These are phyloP conservation scores for Yponomeuta plumbellus DNA, from an alignment of 2,888 invertebrate species.

Conservation along the genomic window DNA sequence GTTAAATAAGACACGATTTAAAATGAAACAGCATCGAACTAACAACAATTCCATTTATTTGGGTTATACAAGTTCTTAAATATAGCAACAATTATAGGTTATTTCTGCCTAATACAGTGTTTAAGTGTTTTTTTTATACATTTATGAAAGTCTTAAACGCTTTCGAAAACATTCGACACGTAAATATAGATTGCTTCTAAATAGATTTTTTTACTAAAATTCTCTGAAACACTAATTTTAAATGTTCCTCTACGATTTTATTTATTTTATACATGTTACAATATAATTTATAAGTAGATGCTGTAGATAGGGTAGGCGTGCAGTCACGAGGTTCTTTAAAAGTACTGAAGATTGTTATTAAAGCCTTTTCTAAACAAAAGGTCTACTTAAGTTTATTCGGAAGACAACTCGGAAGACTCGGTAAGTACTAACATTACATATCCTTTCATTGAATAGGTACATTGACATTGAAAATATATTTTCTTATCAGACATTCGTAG, in stretches of 20 bases:
- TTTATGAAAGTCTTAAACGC: slow-evolving; percentile 23
- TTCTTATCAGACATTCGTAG: slow-evolving; percentile 22
- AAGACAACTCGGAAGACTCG: slow-evolving; percentile 37
- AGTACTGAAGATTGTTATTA: neutral
- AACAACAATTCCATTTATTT: slow-evolving; percentile 75
- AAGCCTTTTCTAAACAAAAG: neutral
- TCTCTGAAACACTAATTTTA: slow-evolving; percentile 31
- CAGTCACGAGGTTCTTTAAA: neutral
- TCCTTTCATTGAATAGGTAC: slow-evolving; percentile 10
- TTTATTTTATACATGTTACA: neutral
- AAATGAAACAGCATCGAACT: slow-evolving; percentile 47
- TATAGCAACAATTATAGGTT: slow-evolving; percentile 65
- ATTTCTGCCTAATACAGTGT: slow-evolving; percentile 42
- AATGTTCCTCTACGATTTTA: slow-evolving; percentile 5
- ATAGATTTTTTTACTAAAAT: slow-evolving; percentile 28
- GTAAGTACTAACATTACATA: neutral
- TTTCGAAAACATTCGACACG: slow-evolving; percentile 39
- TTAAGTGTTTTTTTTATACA: slow-evolving; percentile 30
- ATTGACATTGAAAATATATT: slow-evolving; percentile 69
- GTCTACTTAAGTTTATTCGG: slow-evolving; percentile 26
- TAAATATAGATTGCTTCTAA: slow-evolving; percentile 51
- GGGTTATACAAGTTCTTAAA: slow-evolving; percentile 70
- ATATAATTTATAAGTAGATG: neutral
- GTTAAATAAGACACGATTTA: slow-evolving; percentile 20
- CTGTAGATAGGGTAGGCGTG: neutral